Percentiles rank a stretch among this genome's conserved stretches.
phyloP scores from a whole-genome alignment of 2,113 vertebrate genomes.

The Lepisosteus oculatus region DNA sequence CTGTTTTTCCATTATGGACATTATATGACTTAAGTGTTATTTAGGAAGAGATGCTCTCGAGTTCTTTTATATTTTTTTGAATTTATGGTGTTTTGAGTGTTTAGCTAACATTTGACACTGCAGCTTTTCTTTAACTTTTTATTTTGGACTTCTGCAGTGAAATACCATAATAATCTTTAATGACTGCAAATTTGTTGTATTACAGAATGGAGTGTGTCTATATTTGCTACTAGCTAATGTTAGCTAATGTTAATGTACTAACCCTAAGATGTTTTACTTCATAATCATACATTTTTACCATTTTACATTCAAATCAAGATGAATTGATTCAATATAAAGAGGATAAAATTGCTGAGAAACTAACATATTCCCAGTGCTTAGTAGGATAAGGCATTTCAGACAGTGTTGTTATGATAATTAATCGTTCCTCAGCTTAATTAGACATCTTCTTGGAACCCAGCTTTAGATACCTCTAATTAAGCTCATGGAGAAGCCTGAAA shows the following conservation, averaged over 20 bases:
- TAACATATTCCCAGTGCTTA: conserved; percentile 18
- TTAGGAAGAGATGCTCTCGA: conserved; percentile 8
- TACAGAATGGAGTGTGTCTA: neutral
- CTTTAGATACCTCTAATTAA: conserved; percentile 18
- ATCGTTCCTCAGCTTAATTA: conserved; percentile 19
- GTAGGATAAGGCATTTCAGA: conserved; percentile 19
- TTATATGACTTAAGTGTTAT: conserved; percentile 8
- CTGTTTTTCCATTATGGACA: conserved; percentile 15
- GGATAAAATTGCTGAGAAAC: conserved; percentile 3
- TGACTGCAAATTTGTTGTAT: conserved; percentile 1
- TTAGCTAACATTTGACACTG: neutral
- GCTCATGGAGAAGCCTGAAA: conserved; percentile 12
- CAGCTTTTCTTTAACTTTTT: neutral
- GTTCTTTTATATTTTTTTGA: conserved; percentile 3
- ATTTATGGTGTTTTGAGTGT: conserved; percentile 4
- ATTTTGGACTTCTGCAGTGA: conserved; percentile 2
- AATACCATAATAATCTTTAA: conserved; percentile 9
- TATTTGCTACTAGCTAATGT: neutral
- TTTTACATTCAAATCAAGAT: too few species aligned
- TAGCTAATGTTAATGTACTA: too few species aligned
- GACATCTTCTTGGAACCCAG: conserved; percentile 7
- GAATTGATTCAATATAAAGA: too few species aligned
- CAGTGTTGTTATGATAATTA: conserved; percentile 23
- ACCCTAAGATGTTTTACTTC: too few species aligned
- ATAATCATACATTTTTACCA: too few species aligned